Evolutionary conservation across 1,140 invertebrate genomes (phyloP).

Genomic region (Macrocentrus cingulum): DNA sequence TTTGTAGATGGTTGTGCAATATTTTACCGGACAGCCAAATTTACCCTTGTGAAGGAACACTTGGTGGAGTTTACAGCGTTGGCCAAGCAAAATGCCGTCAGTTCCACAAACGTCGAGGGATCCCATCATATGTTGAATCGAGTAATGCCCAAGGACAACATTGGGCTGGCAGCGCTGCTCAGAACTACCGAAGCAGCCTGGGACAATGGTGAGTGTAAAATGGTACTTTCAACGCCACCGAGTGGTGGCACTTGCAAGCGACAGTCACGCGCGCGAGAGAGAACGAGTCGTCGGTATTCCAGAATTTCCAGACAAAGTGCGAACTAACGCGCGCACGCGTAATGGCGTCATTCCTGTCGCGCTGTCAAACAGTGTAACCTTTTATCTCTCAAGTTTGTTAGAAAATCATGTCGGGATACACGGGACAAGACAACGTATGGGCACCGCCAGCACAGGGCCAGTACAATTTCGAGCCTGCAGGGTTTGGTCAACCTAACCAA

Average conservation of each 20-base stretch:
- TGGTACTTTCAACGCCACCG: too few relatives aligned
- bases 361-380: constrained; percentile 18
- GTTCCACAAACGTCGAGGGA: too few relatives aligned
- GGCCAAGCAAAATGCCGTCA: constrained; percentile 98
- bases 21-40: constrained; percentile 94
- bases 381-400: neutral
- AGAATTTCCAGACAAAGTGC: too few relatives aligned
- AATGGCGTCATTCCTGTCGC: constrained; percentile 19
- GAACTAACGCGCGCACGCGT: too few relatives aligned
- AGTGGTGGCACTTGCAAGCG: too few relatives aligned
- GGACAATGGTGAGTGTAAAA: constrained; percentile 84
- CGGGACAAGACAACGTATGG: constrained; percentile 47
- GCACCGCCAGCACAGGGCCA: constrained; percentile 38
- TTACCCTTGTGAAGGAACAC: constrained; percentile 91
- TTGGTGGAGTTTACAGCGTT: constrained; percentile 97
- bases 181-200: constrained; percentile 93
- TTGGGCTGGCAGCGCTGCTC: constrained; percentile 91
- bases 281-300: too few relatives aligned
- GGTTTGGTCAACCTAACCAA: constrained; percentile 53
- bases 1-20: constrained; percentile 99
- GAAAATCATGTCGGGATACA: constrained; percentile 47
- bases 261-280: too few relatives aligned
- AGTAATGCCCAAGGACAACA: constrained; percentile 99
- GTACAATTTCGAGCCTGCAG: constrained; percentile 47
- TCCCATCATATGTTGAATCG: constrained; percentile 98